A percentile compares a stretch with the other conserved stretches of the same genome.
Conservation (phyloP, 2,797 vertebrate species). For the Masticophis lateralis region DNA sequence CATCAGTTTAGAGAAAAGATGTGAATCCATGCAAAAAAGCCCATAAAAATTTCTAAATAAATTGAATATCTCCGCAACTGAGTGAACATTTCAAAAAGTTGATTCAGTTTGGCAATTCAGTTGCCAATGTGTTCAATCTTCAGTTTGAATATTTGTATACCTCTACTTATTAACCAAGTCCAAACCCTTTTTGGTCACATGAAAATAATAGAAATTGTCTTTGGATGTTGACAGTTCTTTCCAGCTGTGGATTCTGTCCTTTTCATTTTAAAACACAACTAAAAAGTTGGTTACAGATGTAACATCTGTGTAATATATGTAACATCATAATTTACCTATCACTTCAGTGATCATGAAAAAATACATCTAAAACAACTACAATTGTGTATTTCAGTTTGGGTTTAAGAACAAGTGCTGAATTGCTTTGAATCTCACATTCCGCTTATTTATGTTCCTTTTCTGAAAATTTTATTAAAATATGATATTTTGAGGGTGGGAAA, state of each 20-base stretch:
- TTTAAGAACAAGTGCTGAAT: slow-evolving; percentile 58
- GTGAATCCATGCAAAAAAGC: not conserved
- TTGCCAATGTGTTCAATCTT: not conserved
- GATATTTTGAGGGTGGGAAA: not conserved
- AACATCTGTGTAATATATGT: slow-evolving; percentile 25
- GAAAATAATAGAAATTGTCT: not conserved
- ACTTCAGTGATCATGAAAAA: slow-evolving; percentile 55
- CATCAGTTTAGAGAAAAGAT: not conserved
- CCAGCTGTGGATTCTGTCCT: slow-evolving; percentile 38
- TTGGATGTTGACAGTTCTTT: not conserved
- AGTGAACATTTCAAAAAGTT: not conserved
- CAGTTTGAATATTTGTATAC: not conserved
- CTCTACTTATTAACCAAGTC: not conserved
- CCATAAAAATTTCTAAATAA: not conserved
- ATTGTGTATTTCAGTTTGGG: slow-evolving; percentile 30
- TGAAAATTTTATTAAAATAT: slow-evolving; percentile 4
- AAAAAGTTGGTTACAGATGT: slow-evolving; percentile 43
- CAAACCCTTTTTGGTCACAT: not conserved
- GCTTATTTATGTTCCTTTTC: not conserved
- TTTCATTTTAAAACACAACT: slow-evolving; percentile 49
- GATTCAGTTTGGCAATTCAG: not conserved
- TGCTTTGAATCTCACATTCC: slow-evolving; percentile 28
- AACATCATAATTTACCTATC: slow-evolving; percentile 40
- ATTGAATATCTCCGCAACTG: not conserved
- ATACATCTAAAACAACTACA: slow-evolving; percentile 59